These are phyloP conservation scores for Myanophis thanlyinensis DNA, from an alignment of 2,113 vertebrate species.

Conservation along the genomic window DNA sequence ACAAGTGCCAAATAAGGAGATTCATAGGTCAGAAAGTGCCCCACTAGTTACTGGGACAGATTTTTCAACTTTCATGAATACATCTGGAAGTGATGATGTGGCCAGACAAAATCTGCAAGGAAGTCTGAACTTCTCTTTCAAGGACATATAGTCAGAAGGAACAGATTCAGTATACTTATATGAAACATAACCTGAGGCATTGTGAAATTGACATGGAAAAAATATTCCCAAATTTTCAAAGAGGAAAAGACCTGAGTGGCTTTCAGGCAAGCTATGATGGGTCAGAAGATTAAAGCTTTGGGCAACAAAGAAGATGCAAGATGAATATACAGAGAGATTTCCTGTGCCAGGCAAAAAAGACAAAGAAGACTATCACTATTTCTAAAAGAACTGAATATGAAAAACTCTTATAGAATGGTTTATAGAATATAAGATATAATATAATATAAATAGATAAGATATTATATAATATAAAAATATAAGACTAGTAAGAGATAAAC, in stretches of 20 bases:
- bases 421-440: too few relatives aligned
- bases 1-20: neutral
- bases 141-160: neutral
- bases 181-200: neutral
- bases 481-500: neutral
- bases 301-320: neutral
- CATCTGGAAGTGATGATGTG: neutral
- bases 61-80: neutral
- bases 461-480: too few relatives aligned
- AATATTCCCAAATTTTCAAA: neutral
- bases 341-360: neutral
- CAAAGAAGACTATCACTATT: neutral
- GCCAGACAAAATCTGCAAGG: neutral
- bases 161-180: neutral
- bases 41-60: neutral
- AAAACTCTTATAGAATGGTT: neutral
- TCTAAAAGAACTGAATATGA: neutral
- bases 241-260: neutral
- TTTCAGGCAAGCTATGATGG: neutral
- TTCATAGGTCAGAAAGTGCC: neutral
- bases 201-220: neutral
- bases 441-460: too few relatives aligned
- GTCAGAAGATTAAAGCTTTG: neutral
- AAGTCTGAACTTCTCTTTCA: neutral
- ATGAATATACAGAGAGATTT: neutral